These are phyloP conservation scores for Potamilus streckersoni DNA, from an alignment of 1,140 invertebrate species.

Conservation along the genomic window DNA sequence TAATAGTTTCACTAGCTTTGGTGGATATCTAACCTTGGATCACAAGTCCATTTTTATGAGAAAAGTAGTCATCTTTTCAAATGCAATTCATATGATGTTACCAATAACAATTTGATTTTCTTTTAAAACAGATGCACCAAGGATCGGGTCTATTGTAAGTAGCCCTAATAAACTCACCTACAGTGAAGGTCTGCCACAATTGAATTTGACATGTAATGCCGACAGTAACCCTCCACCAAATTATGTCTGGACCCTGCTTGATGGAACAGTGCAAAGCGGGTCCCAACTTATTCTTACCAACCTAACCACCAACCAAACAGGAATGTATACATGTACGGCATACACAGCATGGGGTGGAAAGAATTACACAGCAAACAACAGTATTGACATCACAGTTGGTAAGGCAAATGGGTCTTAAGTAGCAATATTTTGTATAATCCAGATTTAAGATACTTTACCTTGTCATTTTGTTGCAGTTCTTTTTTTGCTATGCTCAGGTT, in stretches of 20 bases:
- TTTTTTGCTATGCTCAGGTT: too few species aligned
- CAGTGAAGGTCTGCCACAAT: background rate
- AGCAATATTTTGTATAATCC: too few species aligned
- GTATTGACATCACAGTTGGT: slow-evolving; percentile 4
- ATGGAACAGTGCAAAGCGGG: background rate
- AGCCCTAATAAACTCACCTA: background rate
- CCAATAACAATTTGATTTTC: too few species aligned
- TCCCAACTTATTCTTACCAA: background rate
- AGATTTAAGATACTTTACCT: too few species aligned
- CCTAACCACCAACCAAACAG: slow-evolving; percentile 1
- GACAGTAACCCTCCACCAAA: slow-evolving; percentile 2
- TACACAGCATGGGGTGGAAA: background rate
- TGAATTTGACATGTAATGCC: slow-evolving; percentile 10
- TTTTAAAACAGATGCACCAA: background rate
- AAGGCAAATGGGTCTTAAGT: background rate
- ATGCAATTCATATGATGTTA: too few species aligned
- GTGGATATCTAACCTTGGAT: too few species aligned
- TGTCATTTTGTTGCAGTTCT: too few species aligned
- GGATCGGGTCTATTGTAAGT: background rate
- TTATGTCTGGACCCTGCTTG: slow-evolving; percentile 1
- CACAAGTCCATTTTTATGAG: too few species aligned
- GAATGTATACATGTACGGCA: slow-evolving; percentile 9
- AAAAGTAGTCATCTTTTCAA: too few species aligned
- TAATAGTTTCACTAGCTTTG: too few species aligned
- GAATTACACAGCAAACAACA: slow-evolving; percentile 8